These are phyloP conservation scores for Yponomeuta malinellus DNA, from an alignment of 2,888 invertebrate species.

Conservation along the genomic window DNA sequence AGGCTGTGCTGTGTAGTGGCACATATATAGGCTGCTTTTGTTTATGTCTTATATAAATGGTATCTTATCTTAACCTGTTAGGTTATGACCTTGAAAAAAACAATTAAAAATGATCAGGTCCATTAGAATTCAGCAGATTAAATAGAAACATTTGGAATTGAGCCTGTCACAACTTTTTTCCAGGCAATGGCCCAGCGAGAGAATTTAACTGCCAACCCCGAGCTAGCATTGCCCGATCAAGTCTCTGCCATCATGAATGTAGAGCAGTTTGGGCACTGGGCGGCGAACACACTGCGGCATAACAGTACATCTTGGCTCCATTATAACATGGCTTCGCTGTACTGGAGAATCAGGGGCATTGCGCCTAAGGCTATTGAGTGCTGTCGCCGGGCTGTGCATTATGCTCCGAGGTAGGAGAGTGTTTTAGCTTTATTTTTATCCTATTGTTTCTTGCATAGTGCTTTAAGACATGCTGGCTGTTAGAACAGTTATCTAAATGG, in stretches of 20 bases:
- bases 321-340: slow-evolving; percentile 86
- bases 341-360: slow-evolving; percentile 85
- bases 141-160: too few relatives aligned
- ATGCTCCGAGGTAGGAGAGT: slow-evolving; percentile 79
- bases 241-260: slow-evolving; percentile 47
- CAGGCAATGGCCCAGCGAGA: slow-evolving; percentile 54
- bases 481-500: too few relatives aligned
- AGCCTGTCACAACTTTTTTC: slow-evolving; percentile 23
- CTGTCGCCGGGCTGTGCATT: slow-evolving; percentile 83
- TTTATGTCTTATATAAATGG: too few relatives aligned
- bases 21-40: too few relatives aligned
- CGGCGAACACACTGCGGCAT: slow-evolving; percentile 76
- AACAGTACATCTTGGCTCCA: slow-evolving; percentile 87
- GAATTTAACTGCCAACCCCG: slow-evolving; percentile 46
- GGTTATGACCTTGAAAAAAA: too few relatives aligned
- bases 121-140: too few relatives aligned
- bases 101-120: too few relatives aligned
- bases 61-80: too few relatives aligned
- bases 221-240: slow-evolving; percentile 38
- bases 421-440: neutral
- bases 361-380: slow-evolving; percentile 88
- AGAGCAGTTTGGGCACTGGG: slow-evolving; percentile 76
- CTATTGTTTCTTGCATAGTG: too few relatives aligned
- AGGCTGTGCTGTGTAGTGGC: too few relatives aligned
- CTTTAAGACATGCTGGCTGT: too few relatives aligned